Conservation (phyloP, 1,140 invertebrate genomes). For the Stegodyphus dumicola region DNA sequence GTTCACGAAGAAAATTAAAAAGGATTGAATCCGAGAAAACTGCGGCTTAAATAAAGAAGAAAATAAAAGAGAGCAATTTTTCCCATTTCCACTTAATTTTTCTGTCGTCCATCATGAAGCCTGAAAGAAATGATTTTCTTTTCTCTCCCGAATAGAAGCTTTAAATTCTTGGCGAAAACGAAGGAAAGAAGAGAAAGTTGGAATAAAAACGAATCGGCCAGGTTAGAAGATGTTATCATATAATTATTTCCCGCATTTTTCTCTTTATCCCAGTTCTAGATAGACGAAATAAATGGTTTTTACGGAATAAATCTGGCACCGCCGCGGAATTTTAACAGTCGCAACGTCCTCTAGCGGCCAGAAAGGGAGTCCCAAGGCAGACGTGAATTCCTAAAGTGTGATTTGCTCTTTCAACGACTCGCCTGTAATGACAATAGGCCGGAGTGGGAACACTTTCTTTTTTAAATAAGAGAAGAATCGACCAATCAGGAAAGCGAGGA, state of each 20-base stretch:
- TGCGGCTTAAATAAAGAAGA: background rate
- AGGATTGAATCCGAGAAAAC: conserved; percentile 2
- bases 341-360: conserved; percentile 20
- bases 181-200: conserved; percentile 25
- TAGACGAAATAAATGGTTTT: conserved; percentile 56
- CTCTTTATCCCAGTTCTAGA: conserved; percentile 41
- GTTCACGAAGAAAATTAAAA: background rate
- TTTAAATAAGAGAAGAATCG: conserved; percentile 33
- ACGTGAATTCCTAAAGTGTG: conserved; percentile 57
- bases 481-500: conserved; percentile 37
- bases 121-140: conserved; percentile 34
- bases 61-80: background rate
- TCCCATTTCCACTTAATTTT: conserved; percentile 12
- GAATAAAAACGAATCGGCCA: conserved; percentile 47
- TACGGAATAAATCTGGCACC: conserved; percentile 48
- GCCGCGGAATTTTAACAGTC: conserved; percentile 37
- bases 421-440: conserved; percentile 53
- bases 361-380: conserved; percentile 45
- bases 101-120: background rate
- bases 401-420: conserved; percentile 53
- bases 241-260: conserved; percentile 56
- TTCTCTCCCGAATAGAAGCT: conserved; percentile 26
- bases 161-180: conserved; percentile 30
- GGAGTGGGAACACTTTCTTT: conserved; percentile 53
- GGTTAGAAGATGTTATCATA: conserved; percentile 46